phyloP scores from a whole-genome alignment of 2,888 invertebrate species.

The Aphrophora alni region DNA sequence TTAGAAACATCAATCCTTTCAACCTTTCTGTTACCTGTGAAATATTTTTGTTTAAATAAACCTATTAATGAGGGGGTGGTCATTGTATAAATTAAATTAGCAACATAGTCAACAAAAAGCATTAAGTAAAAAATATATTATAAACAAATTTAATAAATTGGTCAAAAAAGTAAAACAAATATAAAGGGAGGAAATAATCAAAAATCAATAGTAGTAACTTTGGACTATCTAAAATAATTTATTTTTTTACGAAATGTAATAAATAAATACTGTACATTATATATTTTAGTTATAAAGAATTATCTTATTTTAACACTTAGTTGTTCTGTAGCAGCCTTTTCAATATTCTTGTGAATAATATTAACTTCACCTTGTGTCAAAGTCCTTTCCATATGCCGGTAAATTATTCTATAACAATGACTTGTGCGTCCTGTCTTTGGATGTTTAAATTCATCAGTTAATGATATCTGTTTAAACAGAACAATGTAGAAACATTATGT shows the following conservation, averaged over 20 bases:
- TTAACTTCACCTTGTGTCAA: conserved; percentile 89
- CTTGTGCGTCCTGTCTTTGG: conserved; percentile 83
- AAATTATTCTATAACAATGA: conserved; percentile 90
- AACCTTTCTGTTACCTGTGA: too few species aligned
- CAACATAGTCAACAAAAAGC: too few species aligned
- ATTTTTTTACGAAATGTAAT: neutral
- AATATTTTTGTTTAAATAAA: too few species aligned
- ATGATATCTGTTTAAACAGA: conserved; percentile 65
- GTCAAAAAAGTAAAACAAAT: too few species aligned
- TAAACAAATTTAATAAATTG: too few species aligned
- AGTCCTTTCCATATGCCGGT: conserved; percentile 90
- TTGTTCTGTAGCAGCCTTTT: conserved; percentile 60
- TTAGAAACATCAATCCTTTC: too few species aligned
- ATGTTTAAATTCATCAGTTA: conserved; percentile 87
- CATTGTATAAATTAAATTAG: too few species aligned
- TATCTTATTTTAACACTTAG: conserved; percentile 61
- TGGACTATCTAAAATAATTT: neutral
- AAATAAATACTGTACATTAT: neutral
- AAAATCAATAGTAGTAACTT: too few species aligned
- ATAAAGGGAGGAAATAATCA: too few species aligned
- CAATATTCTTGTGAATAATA: conserved; percentile 78
- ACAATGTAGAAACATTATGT: neutral
- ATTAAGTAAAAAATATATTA: too few species aligned
- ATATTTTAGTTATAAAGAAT: neutral
- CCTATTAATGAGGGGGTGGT: too few species aligned